Conservation (phyloP, 2,113 vertebrate species). For the Dasyornis broadbenti region DNA sequence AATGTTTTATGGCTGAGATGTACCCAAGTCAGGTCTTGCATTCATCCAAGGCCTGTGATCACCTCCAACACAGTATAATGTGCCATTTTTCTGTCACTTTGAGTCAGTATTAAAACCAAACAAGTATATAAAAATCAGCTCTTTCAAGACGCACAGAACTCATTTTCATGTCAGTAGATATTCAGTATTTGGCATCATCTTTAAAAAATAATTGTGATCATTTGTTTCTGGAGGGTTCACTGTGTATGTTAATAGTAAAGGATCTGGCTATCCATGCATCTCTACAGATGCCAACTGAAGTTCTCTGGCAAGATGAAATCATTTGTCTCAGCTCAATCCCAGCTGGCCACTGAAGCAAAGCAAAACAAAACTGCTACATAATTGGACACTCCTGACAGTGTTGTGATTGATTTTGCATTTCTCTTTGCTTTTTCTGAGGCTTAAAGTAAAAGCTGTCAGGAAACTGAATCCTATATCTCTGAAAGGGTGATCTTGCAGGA, state of each 20-base stretch:
- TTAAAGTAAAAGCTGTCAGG: not conserved
- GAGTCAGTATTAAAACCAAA: not conserved
- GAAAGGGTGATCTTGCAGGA: not conserved
- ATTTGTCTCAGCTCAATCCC: not conserved
- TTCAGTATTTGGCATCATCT: not conserved
- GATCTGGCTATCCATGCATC: not conserved
- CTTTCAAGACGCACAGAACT: not conserved
- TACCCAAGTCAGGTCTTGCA: not conserved
- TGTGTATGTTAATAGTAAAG: not conserved
- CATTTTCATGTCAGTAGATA: not conserved
- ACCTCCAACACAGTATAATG: not conserved
- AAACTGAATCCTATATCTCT: not conserved
- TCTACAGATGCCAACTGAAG: not conserved
- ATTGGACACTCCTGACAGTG: not conserved
- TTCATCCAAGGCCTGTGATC: not conserved
- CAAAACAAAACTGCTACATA: not conserved
- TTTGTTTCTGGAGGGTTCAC: constrained; percentile 1
- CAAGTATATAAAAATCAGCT: not conserved
- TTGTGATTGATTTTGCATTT: not conserved
- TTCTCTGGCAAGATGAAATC: not conserved
- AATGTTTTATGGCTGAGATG: not conserved
- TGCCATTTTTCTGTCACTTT: not conserved
- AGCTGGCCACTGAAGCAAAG: not conserved
- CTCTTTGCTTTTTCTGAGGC: not conserved
- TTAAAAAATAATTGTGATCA: not conserved